These are phyloP conservation scores for Adela reaumurella DNA, from an alignment of 2,888 invertebrate genomes.

Conservation along the genomic window DNA sequence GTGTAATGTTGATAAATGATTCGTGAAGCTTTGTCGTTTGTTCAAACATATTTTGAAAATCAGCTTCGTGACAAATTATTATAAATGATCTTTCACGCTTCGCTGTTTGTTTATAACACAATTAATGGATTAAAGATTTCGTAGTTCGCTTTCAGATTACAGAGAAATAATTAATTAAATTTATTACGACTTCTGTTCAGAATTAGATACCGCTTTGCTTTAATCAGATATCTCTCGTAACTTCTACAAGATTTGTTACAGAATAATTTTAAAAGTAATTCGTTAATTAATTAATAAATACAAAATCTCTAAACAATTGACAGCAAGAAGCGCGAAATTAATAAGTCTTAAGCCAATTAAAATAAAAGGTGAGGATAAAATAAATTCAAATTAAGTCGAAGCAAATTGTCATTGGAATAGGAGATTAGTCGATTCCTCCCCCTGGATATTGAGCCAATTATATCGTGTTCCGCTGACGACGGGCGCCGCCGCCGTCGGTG, in stretches of 20 bases:
- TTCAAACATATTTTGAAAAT: neutral
- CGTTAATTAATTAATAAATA: no score
- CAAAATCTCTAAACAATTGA: no score
- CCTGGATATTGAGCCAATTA: neutral
- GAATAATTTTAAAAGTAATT: no score
- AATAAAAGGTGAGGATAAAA: neutral
- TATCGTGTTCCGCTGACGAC: neutral
- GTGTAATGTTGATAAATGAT: neutral
- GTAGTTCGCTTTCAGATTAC: no score
- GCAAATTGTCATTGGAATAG: neutral
- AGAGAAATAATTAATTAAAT: no score
- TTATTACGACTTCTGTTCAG: no score
- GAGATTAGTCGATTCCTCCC: neutral
- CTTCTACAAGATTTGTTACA: no score
- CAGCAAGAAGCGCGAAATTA: neutral
- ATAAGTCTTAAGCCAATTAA: neutral
- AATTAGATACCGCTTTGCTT: no score
- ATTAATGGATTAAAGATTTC: no score
- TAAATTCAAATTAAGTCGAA: neutral
- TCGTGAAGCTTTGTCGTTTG: neutral
- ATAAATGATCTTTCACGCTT: neutral
- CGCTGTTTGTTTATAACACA: neutral
- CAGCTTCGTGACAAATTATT: neutral
- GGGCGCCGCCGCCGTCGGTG: no score
- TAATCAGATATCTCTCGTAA: no score